phyloP scores from a whole-genome alignment of 2,888 invertebrate genomes.

The Leptinotarsa juncta region DNA sequence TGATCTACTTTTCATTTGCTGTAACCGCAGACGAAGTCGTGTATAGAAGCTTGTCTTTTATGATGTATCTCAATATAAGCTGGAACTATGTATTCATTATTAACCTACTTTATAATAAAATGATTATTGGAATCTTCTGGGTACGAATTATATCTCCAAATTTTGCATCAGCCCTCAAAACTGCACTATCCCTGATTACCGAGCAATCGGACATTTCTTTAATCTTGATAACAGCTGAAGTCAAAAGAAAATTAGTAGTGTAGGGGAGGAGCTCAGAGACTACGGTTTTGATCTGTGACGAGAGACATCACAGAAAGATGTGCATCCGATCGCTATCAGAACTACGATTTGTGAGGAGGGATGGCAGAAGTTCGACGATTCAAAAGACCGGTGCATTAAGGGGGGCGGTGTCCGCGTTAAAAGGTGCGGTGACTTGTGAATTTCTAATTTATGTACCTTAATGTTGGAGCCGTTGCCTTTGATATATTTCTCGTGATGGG shows the following conservation, averaged over 20 bases:
- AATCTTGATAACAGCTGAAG: constrained; percentile 14
- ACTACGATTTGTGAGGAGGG: constrained; percentile 1
- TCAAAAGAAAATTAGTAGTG: constrained; percentile 17
- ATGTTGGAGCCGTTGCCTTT: constrained; percentile 46
- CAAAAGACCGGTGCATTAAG: constrained; percentile 33
- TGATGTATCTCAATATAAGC: too few species aligned
- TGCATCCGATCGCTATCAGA: constrained; percentile 13
- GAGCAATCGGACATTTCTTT: constrained; percentile 21
- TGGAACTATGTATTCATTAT: too few species aligned
- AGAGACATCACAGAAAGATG: constrained; percentile 17
- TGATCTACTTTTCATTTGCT: too few species aligned
- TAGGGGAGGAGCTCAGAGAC: constrained; percentile 18
- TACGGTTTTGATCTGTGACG: constrained; percentile 26
- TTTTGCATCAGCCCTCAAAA: background rate
- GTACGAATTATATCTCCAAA: background rate
- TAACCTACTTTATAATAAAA: background rate
- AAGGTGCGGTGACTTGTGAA: constrained; percentile 54
- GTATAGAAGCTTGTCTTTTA: too few species aligned
- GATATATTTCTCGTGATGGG: constrained; percentile 29
- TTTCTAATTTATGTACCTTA: constrained; percentile 50
- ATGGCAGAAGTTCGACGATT: constrained; percentile 3
- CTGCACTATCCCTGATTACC: constrained; percentile 20
- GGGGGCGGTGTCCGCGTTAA: constrained; percentile 44
- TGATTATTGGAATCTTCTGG: background rate
- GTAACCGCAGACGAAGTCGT: too few species aligned